Base-by-base conservation (phyloP, 2,888 invertebrate genomes). In the Agrochola lychnidis region DNA sequence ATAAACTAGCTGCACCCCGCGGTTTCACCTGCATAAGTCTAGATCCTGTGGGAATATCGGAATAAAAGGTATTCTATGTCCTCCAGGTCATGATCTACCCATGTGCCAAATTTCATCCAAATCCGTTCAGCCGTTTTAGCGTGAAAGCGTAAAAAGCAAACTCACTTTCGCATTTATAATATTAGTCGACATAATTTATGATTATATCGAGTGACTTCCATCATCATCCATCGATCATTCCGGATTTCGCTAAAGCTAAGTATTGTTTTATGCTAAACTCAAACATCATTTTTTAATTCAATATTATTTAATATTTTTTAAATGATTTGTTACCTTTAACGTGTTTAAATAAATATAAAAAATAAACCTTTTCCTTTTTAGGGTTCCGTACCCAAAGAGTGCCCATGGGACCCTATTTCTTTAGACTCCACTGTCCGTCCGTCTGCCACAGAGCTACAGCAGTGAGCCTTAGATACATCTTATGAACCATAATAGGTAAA, bases 181-280 rank as follows among this genome's bases (percentile, higher is more conserved):
- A 36, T 36, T 4, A 36, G 36, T 36, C 36, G 36, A 36, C 4
- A 36, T 36, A 36, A 36, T 36, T 1, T 36, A 36, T 36, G 36
- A 36, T 4, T 45, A 51, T 51, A 22, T 88, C 85, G 85, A 76
- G 70, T 51, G 80, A 72, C 42, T 78, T 59, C n/a, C n/a, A n/a
- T n/a, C n/a, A n/a, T n/a, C n/a, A 82, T 76, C 89, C 90, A 94
- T 94, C 91, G 89, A 93, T 94, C 94, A 93, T 87, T 79, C 67
- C 68, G 90, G 92, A 90, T 92, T 93, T 89, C 76, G 82, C 83
- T 70, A 83, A 89, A 88, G 91, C 90, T 91, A 91, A 93, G 91
- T 91, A 93, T 93, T 93, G 91, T 92, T 92, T 93, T 90, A 90
- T 90, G 88, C 87, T 89, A 87, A 91, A 92, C 83, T 85, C 83